Evolutionary conservation across 2,888 invertebrate genomes (phyloP).

Genomic region (Lomographa bimaculata): DNA sequence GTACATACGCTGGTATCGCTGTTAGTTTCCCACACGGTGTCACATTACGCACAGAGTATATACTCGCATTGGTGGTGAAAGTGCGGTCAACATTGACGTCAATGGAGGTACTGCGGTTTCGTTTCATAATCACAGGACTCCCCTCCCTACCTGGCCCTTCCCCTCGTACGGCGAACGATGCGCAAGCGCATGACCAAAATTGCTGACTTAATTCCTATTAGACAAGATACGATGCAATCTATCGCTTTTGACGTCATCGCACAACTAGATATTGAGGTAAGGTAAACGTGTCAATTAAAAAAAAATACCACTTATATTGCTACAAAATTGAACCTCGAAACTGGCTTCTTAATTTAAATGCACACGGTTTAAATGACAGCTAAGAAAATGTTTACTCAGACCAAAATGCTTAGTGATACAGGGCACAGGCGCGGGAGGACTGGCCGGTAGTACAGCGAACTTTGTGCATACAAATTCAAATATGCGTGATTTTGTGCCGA

Average conservation of each 20-base stretch:
- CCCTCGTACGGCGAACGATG: slow-evolving; percentile 21
- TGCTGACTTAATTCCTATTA: slow-evolving; percentile 38
- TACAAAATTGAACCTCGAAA: slow-evolving; percentile 6
- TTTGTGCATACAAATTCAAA: slow-evolving; percentile 27
- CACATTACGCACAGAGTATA: slow-evolving; percentile 28
- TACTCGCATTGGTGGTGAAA: slow-evolving; percentile 57
- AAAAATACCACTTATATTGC: slow-evolving; percentile 12
- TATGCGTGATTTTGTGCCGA: slow-evolving; percentile 26
- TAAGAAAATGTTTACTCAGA: too few relatives aligned
- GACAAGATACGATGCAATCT: slow-evolving; percentile 24
- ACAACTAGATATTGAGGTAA: slow-evolving; percentile 1
- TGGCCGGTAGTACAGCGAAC: slow-evolving; percentile 29
- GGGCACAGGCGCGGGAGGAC: slow-evolving; percentile 4
- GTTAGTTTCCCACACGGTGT: slow-evolving; percentile 43
- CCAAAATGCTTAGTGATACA: slow-evolving; percentile 4
- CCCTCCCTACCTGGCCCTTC: slow-evolving; percentile 34
- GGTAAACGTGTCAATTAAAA: slow-evolving; percentile 16
- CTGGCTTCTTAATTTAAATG: too few relatives aligned
- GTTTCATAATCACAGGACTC: slow-evolving; percentile 59
- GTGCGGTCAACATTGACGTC: slow-evolving; percentile 71
- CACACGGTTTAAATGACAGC: too few relatives aligned
- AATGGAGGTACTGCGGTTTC: slow-evolving; percentile 42
- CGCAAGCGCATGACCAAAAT: slow-evolving; percentile 39
- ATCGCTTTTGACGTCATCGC: slow-evolving; percentile 15
- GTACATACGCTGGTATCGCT: too few relatives aligned